phyloP scores from a whole-genome alignment of 2,888 invertebrate genomes.

The Xestoiulus laeticollis region DNA sequence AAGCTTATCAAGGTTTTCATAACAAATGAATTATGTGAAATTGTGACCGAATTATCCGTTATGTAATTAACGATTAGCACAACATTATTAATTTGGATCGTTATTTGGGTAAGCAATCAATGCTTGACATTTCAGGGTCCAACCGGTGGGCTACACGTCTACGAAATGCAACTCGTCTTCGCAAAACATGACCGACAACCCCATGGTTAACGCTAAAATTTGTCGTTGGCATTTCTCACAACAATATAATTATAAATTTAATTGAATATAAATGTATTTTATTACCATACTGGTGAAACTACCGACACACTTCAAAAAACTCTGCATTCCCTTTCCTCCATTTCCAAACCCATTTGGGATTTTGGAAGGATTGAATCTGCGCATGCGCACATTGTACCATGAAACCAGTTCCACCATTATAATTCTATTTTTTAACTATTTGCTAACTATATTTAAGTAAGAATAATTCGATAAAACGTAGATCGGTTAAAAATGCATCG shows the following conservation, averaged over 20 bases:
- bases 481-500: too few relatives aligned
- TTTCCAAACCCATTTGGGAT: conserved; percentile 34
- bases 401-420: neutral
- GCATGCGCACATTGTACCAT: neutral
- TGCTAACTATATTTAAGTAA: too few relatives aligned
- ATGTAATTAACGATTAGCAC: neutral
- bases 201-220: neutral
- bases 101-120: neutral
- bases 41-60: neutral
- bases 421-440: neutral
- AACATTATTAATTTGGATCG: neutral
- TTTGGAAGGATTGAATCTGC: neutral
- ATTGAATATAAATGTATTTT: neutral
- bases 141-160: conserved; percentile 8
- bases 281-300: conserved; percentile 51
- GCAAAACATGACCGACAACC: neutral
- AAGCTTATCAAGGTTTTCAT: neutral
- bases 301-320: conserved; percentile 53
- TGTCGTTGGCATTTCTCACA: neutral
- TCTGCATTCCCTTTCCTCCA: conserved; percentile 51
- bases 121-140: neutral
- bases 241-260: neutral
- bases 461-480: too few relatives aligned
- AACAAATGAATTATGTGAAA: neutral
- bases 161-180: neutral